Evolutionary conservation across 2,888 invertebrate species (phyloP).

Genomic region (Agriopis leucophaearia): DNA sequence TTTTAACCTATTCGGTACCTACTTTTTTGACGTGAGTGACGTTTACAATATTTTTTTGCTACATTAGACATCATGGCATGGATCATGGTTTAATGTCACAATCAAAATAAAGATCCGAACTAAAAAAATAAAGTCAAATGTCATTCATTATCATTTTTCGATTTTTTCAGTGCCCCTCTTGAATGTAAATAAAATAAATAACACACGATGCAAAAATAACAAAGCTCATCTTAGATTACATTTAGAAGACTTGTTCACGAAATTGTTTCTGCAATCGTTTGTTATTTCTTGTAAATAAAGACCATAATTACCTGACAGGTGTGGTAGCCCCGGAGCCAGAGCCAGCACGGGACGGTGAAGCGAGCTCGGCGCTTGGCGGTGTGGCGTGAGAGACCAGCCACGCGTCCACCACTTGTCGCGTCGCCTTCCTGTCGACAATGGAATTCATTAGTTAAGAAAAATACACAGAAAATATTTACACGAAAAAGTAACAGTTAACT

Average conservation of each 20-base stretch:
- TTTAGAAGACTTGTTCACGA: neutral
- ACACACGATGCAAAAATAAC: too few relatives aligned
- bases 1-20: too few relatives aligned
- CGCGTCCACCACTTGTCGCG: constrained; percentile 96
- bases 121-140: too few relatives aligned
- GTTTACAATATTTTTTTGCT: too few relatives aligned
- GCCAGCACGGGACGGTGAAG: constrained; percentile 89
- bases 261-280: neutral
- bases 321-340: constrained; percentile 96
- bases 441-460: constrained; percentile 31
- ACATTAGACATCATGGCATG: too few relatives aligned
- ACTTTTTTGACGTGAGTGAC: too few relatives aligned
- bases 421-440: constrained; percentile 91
- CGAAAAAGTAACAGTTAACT: neutral
- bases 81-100: too few relatives aligned
- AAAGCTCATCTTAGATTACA: too few relatives aligned
- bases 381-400: constrained; percentile 97
- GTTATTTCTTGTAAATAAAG: neutral
- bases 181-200: too few relatives aligned
- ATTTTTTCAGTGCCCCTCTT: too few relatives aligned
- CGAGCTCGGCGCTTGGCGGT: constrained; percentile 88
- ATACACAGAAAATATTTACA: neutral
- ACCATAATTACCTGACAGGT: constrained; percentile 86
- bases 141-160: too few relatives aligned
- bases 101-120: too few relatives aligned